These are phyloP conservation scores for Dendropsophus ebraccatus DNA, from an alignment of 2,113 vertebrate genomes.

Conservation along the genomic window DNA sequence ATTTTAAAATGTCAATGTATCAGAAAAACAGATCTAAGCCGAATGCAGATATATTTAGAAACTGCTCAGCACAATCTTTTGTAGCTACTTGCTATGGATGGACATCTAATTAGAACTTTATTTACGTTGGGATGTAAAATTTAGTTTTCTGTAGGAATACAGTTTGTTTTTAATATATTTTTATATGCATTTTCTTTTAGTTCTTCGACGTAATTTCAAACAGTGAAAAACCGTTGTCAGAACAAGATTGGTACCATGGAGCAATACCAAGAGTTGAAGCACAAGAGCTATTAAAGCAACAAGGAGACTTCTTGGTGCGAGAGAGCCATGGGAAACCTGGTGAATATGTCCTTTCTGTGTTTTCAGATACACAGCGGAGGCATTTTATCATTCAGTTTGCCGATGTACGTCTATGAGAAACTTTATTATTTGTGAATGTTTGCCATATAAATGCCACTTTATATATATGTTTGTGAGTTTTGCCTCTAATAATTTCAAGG, in stretches of 20 bases:
- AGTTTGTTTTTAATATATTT: background rate
- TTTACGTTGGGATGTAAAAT: background rate
- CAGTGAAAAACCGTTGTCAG: conserved; percentile 89
- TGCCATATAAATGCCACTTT: background rate
- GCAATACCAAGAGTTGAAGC: conserved; percentile 95
- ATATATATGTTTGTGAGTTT: background rate
- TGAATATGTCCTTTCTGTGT: conserved; percentile 98
- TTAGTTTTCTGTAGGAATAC: background rate
- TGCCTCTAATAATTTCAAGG: background rate
- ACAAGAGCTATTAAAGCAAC: conserved; percentile 91
- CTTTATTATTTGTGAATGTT: conserved; percentile 58
- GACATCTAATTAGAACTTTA: too few relatives aligned
- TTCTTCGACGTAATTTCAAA: conserved; percentile 88
- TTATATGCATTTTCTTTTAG: conserved; percentile 72
- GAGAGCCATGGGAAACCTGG: conserved; percentile 98
- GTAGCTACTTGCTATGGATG: too few relatives aligned
- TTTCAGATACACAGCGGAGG: conserved; percentile 90
- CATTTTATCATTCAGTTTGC: conserved; percentile 99
- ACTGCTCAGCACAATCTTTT: too few relatives aligned
- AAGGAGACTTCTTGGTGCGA: conserved; percentile 96
- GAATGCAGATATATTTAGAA: too few relatives aligned
- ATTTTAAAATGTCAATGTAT: too few relatives aligned
- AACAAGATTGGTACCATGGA: conserved; percentile 98
- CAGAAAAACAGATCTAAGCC: too few relatives aligned
- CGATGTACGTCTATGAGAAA: conserved; percentile 82